phyloP scores from a whole-genome alignment of 1,140 invertebrate species.

The Brachionus koreanus region DNA sequence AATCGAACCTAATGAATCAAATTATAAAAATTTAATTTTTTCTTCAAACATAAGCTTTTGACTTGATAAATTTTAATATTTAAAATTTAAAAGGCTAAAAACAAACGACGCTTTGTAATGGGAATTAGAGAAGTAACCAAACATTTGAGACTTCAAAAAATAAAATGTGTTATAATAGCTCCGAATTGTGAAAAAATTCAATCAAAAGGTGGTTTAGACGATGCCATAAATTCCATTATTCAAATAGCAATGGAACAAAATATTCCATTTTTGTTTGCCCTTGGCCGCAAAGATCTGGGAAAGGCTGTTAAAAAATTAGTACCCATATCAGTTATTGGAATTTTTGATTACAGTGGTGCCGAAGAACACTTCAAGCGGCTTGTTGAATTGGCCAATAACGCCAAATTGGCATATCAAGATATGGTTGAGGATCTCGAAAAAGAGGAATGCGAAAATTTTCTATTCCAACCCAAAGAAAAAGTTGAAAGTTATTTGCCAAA shows the following conservation, averaged over 20 bases:
- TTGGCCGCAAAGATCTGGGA: constrained; percentile 61
- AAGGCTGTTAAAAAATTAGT: constrained; percentile 61
- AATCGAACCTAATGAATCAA: too few species aligned
- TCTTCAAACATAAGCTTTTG: too few species aligned
- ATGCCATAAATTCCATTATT: constrained; percentile 59
- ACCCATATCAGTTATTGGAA: constrained; percentile 62
- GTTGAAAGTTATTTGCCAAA: not conserved
- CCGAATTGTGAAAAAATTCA: constrained; percentile 62
- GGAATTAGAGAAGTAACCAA: constrained; percentile 64
- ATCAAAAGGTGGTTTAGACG: constrained; percentile 60
- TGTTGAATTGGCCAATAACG: constrained; percentile 16
- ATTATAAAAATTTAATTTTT: too few species aligned
- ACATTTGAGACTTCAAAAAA: constrained; percentile 62
- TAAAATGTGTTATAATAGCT: constrained; percentile 65
- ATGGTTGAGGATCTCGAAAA: constrained; percentile 19
- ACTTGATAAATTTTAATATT: not conserved
- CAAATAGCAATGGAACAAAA: constrained; percentile 58
- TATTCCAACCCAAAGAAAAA: not conserved
- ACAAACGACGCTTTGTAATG: constrained; percentile 62
- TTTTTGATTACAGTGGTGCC: constrained; percentile 63
- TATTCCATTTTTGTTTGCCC: constrained; percentile 62
- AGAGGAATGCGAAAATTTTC: constrained; percentile 9
- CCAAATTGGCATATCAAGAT: constrained; percentile 28
- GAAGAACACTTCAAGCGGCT: constrained; percentile 52
- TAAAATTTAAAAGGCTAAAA: constrained; percentile 57